Conservation (phyloP, 2,888 invertebrate species). For the Onchidella celtica region DNA sequence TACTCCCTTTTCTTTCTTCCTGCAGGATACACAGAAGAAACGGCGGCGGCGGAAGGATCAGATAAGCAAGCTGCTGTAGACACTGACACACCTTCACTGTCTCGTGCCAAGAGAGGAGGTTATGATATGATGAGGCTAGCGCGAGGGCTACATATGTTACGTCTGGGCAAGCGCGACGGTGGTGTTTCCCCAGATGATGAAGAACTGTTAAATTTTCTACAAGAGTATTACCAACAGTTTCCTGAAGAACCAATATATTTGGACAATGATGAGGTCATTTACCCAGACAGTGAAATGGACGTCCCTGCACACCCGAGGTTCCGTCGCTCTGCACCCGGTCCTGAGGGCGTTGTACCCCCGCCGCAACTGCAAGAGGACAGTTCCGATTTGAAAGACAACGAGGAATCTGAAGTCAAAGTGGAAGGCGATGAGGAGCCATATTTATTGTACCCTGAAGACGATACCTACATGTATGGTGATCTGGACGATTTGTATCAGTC, state of each 20-base stretch:
- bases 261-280: neutral
- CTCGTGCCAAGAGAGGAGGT: constrained; percentile 24
- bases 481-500: neutral
- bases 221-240: constrained; percentile 12
- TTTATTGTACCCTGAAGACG: neutral
- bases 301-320: constrained; percentile 1
- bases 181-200: constrained; percentile 55
- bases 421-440: neutral
- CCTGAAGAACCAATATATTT: constrained; percentile 4
- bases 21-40: constrained; percentile 11
- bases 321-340: neutral
- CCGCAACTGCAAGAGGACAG: neutral
- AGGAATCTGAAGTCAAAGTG: neutral
- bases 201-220: constrained; percentile 31
- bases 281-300: neutral
- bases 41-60: neutral
- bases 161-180: constrained; percentile 66
- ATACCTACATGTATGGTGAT: neutral
- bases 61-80: neutral
- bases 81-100: neutral
- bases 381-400: neutral
- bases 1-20: neutral
- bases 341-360: neutral
- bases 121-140: constrained; percentile 16
- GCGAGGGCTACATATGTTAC: constrained; percentile 68